Evolutionary conservation across 2,113 vertebrate species (phyloP).

Genomic region (Bettongia penicillata): DNA sequence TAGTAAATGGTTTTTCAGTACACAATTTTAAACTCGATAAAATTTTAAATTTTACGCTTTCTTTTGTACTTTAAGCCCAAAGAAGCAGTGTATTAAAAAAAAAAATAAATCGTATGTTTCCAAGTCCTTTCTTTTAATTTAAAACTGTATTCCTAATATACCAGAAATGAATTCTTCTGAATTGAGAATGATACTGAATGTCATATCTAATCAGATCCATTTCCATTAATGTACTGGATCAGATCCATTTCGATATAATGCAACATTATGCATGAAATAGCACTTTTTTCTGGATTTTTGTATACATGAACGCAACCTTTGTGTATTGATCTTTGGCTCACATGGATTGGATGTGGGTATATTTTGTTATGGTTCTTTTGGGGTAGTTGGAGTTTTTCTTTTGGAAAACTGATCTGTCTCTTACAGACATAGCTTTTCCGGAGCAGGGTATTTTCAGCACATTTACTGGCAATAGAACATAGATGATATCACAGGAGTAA

Average conservation of each 20-base stretch:
- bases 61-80: slow-evolving; percentile 5
- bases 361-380: neutral
- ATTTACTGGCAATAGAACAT: slow-evolving; percentile 64
- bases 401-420: slow-evolving; percentile 72
- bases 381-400: slow-evolving; percentile 50
- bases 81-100: neutral
- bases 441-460: slow-evolving; percentile 72
- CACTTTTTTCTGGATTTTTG: neutral
- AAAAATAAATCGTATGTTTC: slow-evolving; percentile 18
- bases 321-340: neutral
- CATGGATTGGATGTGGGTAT: neutral
- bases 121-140: slow-evolving; percentile 27
- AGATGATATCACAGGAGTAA: slow-evolving; percentile 67
- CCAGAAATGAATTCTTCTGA: neutral
- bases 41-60: slow-evolving; percentile 27
- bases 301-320: neutral
- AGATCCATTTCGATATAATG: neutral
- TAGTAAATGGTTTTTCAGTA: slow-evolving; percentile 24
- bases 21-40: neutral
- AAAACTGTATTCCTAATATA: neutral
- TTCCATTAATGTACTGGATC: slow-evolving; percentile 5
- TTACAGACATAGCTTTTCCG: slow-evolving; percentile 72
- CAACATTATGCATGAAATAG: neutral
- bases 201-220: neutral
- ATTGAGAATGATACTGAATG: neutral